These are phyloP conservation scores for Scomberomorus guttatus DNA, from an alignment of 2,797 vertebrate genomes.

Conservation along the genomic window DNA sequence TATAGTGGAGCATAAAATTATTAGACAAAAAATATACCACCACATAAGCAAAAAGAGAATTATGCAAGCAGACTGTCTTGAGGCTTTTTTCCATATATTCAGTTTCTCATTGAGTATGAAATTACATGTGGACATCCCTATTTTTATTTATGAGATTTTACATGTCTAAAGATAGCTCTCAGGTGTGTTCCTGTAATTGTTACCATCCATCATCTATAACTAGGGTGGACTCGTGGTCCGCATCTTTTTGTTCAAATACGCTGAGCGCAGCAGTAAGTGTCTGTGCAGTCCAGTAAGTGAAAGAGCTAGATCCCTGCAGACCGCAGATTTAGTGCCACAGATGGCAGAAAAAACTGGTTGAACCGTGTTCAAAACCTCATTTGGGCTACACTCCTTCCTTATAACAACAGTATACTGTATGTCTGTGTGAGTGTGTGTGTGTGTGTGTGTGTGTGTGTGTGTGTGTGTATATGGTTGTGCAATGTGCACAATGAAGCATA, in stretches of 20 bases:
- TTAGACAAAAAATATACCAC: background rate
- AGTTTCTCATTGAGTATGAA: background rate
- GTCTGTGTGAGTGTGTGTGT: slow-evolving; percentile 12
- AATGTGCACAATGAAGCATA: background rate
- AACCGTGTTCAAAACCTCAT: slow-evolving; percentile 67
- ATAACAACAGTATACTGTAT: slow-evolving; percentile 29
- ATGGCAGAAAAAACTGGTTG: slow-evolving; percentile 72
- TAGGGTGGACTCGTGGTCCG: slow-evolving; percentile 41
- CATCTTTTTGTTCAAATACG: slow-evolving; percentile 62
- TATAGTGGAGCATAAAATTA: background rate
- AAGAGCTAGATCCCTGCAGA: slow-evolving; percentile 68
- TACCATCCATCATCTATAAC: slow-evolving; percentile 69
- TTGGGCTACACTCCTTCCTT: slow-evolving; percentile 44
- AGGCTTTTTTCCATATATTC: background rate
- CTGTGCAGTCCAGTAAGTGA: slow-evolving; percentile 56
- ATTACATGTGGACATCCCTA: slow-evolving; percentile 9
- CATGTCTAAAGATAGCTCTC: slow-evolving; percentile 42
- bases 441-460: slow-evolving; percentile 16
- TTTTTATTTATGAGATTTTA: slow-evolving; percentile 45
- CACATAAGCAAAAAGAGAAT: background rate
- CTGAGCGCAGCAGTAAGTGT: slow-evolving; percentile 65
- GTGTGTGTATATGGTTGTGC: background rate
- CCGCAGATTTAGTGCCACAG: slow-evolving; percentile 71
- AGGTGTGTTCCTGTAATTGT: slow-evolving; percentile 60
- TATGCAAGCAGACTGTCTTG: background rate